Evolutionary conservation across 64 coral and sea anemone genomes (phyloP).

Genomic region (Pocillopora verrucosa): DNA sequence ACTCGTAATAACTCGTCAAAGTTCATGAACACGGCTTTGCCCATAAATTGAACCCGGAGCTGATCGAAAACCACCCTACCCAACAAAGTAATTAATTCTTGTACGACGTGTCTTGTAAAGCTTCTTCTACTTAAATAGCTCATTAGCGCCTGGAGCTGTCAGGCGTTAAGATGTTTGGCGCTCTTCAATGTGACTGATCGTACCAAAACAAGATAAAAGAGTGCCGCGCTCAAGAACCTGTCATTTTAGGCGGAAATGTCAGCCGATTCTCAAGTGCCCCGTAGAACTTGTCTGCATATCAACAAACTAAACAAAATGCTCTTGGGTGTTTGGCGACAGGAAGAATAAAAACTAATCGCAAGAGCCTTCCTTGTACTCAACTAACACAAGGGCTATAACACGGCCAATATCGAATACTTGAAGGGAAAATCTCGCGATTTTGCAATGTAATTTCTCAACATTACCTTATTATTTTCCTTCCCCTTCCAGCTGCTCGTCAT

Average conservation of each 20-base stretch:
- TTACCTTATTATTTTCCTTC: not conserved
- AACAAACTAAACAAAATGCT: constrained; percentile 33
- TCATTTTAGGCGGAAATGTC: constrained; percentile 69
- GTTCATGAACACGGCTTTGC: not conserved
- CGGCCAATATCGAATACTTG: not conserved
- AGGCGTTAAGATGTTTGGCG: constrained; percentile 38
- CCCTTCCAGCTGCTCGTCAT: too few relatives aligned
- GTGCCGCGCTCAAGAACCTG: constrained; percentile 58
- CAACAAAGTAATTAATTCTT: constrained; percentile 40
- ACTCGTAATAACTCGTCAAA: constrained; percentile 25
- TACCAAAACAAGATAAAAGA: constrained; percentile 43
- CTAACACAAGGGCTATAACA: not conserved
- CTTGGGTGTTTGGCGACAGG: constrained; percentile 14
- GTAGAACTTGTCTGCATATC: constrained; percentile 54
- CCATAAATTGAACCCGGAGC: not conserved
- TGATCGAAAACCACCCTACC: not conserved
- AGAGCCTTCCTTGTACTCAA: not conserved
- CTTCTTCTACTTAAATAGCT: constrained; percentile 58
- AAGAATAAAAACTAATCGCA: not conserved
- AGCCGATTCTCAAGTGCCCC: constrained; percentile 64
- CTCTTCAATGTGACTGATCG: constrained; percentile 59
- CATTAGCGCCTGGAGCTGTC: constrained; percentile 64
- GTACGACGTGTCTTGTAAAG: constrained; percentile 5
- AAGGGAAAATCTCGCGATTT: not conserved
- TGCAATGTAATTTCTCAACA: not conserved